Evolutionary conservation across 2,888 invertebrate genomes (phyloP), one percentile per base, ranked within the genome.

Genomic region (Galerucella nymphaeae): DNA sequence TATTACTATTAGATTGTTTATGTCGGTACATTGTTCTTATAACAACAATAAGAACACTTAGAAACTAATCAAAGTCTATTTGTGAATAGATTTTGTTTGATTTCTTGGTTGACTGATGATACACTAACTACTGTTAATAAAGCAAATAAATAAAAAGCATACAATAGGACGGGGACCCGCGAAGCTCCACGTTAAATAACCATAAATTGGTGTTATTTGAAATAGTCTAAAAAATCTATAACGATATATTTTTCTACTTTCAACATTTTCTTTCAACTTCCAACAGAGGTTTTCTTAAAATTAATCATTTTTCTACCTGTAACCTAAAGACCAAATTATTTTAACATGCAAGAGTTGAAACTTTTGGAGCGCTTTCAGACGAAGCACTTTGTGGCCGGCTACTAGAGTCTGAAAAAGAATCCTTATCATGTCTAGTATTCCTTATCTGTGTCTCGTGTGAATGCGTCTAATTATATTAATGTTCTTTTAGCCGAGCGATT

Each of bases 151-250:
- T 67, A 71, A 71, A 74, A 76, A 81, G 81, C 81, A 76, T 75
- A 80, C 69, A 74, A 72, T 76, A 76, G 79, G 80, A 78, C 76
- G 78, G 81, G 82, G 76, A 81, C 81, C 84, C 83, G 83, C 83
- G 78, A 83, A 84, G 84, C 84, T 72, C 74, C 76, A 58, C 55
- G 67, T 82, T 66, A 74, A 61, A 71, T 66, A 55, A 82, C 81
- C 80, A 82, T 80, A 74, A 70, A 69, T 71, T 71, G 61, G 53
- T 66, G 66, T 66, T 66, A 66, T 30, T 16, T 38, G 8, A 38
- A 66, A 66, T 41, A 57, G 53, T 57, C 9, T 48, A 14, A 14
- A 20, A 13, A 38, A 38, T 14, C 4, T 58, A 23, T 57, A 58
- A 30, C 5, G n/a, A n/a, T 38, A 30, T 38, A n/a, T 59, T 30